Base-by-base conservation (phyloP, 1,140 invertebrate species). In the Ptiloglossa arizonensis region DNA sequence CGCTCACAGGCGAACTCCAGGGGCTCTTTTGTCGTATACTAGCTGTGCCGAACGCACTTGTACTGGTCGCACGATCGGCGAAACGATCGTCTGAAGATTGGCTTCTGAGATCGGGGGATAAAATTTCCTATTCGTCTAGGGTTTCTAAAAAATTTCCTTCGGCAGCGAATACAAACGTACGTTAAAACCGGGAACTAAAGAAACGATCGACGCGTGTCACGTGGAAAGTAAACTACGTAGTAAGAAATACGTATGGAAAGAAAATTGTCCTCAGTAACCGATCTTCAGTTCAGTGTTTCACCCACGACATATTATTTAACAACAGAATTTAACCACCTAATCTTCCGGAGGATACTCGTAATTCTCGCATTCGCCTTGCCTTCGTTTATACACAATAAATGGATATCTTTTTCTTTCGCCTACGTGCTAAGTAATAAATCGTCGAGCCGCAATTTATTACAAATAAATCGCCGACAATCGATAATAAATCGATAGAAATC, bases 41-140 rank as follows among this genome's bases (percentile, higher is more conserved):
- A 93, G 92, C 90, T 93, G 91, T 93, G 92, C 92, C 87, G 87
- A 91, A 92, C 83, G 92, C 92, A 93, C 92, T 93, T 93, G 91
- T 93, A 92, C 92, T 92, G 90, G 88, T 92, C 91, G 90, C 91
- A 87, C 74, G 82, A 83, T 87, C 71, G 87, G 85, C 79, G 80
- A 87, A 69, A 69, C 32, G 64, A 87, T 88, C 80, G 83, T 82
- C 89, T 88, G 90, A 91, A 89, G 85, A 82, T 82, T n/a, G 74
- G 19, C 19, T 19, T 41, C 46, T 64, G 68, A 72, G 76, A 32
- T 19, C 17, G 5, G 13, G 19, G 27, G 0, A 0, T 19, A 9
- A 4, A 46, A 46, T 24, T 35, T 32, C 11, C 0, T 1, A 5
- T 50, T 52, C 6, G 0, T 13, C 29, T 32, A 3, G 27, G 2